These are phyloP conservation scores for Papilio elwesi DNA, from an alignment of 2,888 invertebrate genomes.

Conservation along the genomic window DNA sequence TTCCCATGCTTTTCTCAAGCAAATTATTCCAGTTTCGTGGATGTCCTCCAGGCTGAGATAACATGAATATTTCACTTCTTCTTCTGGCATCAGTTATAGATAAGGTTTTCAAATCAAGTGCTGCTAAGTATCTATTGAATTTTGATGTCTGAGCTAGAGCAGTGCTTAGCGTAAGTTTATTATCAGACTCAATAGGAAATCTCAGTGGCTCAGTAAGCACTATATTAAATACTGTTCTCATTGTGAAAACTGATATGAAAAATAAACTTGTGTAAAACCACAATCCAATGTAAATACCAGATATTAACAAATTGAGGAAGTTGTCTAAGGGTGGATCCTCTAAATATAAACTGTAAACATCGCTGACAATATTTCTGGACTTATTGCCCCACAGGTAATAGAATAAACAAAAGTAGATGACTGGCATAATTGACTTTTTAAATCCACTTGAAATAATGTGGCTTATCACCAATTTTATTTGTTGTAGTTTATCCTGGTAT, in stretches of 20 bases:
- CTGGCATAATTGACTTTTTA: slow-evolving; percentile 85
- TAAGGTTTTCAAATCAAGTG: slow-evolving; percentile 88
- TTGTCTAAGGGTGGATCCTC: slow-evolving; percentile 81
- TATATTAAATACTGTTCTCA: slow-evolving; percentile 88
- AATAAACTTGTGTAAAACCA: slow-evolving; percentile 89
- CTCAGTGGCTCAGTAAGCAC: slow-evolving; percentile 88
- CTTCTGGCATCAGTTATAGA: slow-evolving; percentile 85
- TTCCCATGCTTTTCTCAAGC: slow-evolving; percentile 85
- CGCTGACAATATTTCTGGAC: slow-evolving; percentile 78
- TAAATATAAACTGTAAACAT: slow-evolving; percentile 80
- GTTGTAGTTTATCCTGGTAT: slow-evolving; percentile 87
- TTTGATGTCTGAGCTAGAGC: slow-evolving; percentile 86
- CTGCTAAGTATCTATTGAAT: slow-evolving; percentile 90
- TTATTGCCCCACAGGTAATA: slow-evolving; percentile 86
- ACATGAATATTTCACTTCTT: slow-evolving; percentile 87
- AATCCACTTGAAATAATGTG: slow-evolving; percentile 85
- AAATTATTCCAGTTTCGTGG: slow-evolving; percentile 94
- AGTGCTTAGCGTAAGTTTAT: slow-evolving; percentile 83
- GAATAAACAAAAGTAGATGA: slow-evolving; percentile 83
- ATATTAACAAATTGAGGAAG: slow-evolving; percentile 72
- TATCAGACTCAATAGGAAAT: slow-evolving; percentile 85
- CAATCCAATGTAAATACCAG: slow-evolving; percentile 84
- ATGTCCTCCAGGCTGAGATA: slow-evolving; percentile 93
- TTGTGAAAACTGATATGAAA: slow-evolving; percentile 87
- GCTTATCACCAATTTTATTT: slow-evolving; percentile 85